These are phyloP conservation scores for Probosciger aterrimus DNA, from an alignment of 2,113 vertebrate genomes.

Conservation along the genomic window DNA sequence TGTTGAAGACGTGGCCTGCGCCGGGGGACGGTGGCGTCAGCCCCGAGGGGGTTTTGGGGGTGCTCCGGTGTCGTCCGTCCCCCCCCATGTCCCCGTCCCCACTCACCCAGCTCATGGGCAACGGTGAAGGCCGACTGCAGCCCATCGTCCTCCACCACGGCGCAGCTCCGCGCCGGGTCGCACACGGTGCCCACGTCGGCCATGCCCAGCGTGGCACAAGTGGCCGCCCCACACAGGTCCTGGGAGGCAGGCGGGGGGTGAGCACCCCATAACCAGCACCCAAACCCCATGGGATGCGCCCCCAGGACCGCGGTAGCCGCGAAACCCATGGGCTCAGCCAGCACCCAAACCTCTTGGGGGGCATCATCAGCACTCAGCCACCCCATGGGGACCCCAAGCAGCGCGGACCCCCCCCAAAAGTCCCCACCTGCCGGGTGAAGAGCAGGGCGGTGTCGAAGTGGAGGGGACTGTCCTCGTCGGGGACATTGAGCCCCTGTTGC, in stretches of 20 bases:
- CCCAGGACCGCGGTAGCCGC: too few relatives aligned
- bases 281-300: too few relatives aligned
- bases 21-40: rapidly evolving
- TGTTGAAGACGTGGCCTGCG: constrained; percentile 74
- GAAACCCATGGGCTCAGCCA: too few relatives aligned
- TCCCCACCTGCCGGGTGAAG: constrained; percentile 73
- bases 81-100: rapidly evolving
- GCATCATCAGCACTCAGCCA: not conserved
- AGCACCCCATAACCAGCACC: not conserved
- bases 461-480: constrained; percentile 63
- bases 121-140: constrained; percentile 74
- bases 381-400: not conserved
- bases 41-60: not conserved
- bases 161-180: constrained; percentile 71
- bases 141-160: constrained; percentile 75
- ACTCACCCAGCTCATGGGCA: constrained; percentile 73
- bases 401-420: not conserved
- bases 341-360: not conserved
- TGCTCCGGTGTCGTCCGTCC: rapidly evolving
- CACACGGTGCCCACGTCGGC: constrained; percentile 77
- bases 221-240: constrained; percentile 74
- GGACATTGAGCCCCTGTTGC: constrained; percentile 71
- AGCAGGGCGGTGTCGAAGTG: constrained; percentile 76
- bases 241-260: not conserved
- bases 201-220: constrained; percentile 76